Evolutionary conservation across 2,797 vertebrate genomes (phyloP).

Genomic region (Sphenodon punctatus): DNA sequence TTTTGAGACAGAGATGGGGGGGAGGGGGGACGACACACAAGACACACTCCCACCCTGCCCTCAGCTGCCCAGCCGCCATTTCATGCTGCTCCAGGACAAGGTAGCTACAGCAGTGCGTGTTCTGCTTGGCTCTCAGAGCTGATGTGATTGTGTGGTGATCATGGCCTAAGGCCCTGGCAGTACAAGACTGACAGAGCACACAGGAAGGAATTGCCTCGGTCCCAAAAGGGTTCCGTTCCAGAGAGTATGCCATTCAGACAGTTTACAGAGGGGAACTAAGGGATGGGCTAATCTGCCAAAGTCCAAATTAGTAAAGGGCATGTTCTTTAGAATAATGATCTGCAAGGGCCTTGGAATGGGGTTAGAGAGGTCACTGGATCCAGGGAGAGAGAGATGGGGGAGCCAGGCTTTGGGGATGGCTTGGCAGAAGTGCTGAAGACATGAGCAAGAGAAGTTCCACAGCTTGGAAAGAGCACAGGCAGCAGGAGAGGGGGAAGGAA

Average conservation of each 20-base stretch:
- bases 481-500: neutral
- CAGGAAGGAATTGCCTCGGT: rapidly evolving
- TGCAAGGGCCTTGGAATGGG: no score
- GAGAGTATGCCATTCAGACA: constrained; percentile 5
- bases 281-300: no score
- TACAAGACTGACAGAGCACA: neutral
- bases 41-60: neutral
- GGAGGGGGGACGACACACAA: neutral
- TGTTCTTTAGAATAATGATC: no score
- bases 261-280: neutral
- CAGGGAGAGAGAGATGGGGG: neutral
- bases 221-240: constrained; percentile 26
- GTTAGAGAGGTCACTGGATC: no score
- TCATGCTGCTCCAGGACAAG: neutral
- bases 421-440: neutral
- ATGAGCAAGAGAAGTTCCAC: neutral
- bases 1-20: constrained; percentile 47
- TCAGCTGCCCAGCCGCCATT: neutral
- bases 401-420: neutral
- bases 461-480: neutral
- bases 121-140: no score
- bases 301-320: no score
- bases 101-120: no score
- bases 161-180: neutral
- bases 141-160: no score